These are phyloP conservation scores for Chironomus tepperi DNA, from an alignment of 1,140 invertebrate genomes.

Conservation along the genomic window DNA sequence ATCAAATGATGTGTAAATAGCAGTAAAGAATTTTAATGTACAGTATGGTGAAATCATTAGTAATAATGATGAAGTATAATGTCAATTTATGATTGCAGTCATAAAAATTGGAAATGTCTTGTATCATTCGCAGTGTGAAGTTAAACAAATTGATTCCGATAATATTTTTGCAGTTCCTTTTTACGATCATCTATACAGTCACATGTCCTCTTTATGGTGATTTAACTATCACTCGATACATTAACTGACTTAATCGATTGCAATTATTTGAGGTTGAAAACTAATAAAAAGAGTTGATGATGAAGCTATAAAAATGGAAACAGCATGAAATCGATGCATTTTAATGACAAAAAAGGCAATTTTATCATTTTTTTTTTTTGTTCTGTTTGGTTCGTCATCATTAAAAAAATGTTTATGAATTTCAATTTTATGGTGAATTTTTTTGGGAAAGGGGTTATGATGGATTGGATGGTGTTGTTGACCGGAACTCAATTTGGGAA, in stretches of 20 bases:
- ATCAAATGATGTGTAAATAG: too few relatives aligned
- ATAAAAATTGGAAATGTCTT: too few relatives aligned
- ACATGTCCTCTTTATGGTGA: not conserved
- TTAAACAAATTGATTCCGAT: too few relatives aligned
- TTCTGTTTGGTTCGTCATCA: not conserved
- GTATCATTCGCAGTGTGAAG: too few relatives aligned
- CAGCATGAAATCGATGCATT: conserved; percentile 11
- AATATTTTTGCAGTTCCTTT: not conserved
- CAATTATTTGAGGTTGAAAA: not conserved
- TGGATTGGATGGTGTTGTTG: too few relatives aligned
- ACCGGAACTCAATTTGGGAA: too few relatives aligned
- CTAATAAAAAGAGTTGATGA: not conserved
- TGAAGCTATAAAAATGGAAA: not conserved
- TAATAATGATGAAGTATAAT: too few relatives aligned
- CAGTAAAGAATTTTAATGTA: too few relatives aligned
- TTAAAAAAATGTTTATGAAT: not conserved
- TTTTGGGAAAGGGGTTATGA: not conserved
- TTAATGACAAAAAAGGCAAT: not conserved
- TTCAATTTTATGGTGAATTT: not conserved
- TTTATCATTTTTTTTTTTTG: too few relatives aligned
- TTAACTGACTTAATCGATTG: not conserved
- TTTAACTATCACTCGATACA: conserved; percentile 7
- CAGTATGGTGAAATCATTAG: too few relatives aligned
- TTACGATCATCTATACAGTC: not conserved
- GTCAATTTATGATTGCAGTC: too few relatives aligned